phyloP scores from a whole-genome alignment of 2,888 invertebrate species.

The Ariolimax columbianus region DNA sequence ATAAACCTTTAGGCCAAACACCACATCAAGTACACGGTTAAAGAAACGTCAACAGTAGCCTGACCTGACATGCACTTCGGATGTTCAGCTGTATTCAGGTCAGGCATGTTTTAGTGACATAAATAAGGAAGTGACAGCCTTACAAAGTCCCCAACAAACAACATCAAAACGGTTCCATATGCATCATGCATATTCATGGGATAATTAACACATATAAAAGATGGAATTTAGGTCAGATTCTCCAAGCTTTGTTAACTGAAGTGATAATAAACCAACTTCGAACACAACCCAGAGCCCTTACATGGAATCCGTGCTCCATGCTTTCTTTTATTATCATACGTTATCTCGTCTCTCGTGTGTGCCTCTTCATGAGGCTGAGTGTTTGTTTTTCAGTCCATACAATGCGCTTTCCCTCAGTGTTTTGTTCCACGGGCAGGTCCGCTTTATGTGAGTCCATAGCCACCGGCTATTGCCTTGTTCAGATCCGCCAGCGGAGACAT shows the following conservation, averaged over 20 bases:
- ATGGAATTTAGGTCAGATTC: constrained; percentile 20
- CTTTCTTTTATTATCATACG: constrained; percentile 3
- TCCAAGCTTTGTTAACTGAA: neutral
- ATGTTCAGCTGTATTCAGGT: neutral
- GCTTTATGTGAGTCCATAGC: constrained; percentile 4
- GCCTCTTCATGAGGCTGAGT: neutral
- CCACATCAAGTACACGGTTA: too few relatives aligned
- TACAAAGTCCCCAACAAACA: neutral
- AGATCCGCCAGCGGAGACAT: neutral
- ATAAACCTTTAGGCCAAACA: too few relatives aligned
- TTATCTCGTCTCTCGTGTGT: neutral
- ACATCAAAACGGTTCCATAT: neutral
- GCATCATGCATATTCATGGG: constrained; percentile 42
- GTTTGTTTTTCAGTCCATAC: neutral
- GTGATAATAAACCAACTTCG: constrained; percentile 38
- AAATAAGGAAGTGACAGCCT: constrained; percentile 16
- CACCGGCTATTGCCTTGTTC: constrained; percentile 1
- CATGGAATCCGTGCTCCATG: neutral
- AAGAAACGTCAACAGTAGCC: too few relatives aligned
- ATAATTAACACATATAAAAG: constrained; percentile 32
- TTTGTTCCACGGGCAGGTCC: neutral
- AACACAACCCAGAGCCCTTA: too few relatives aligned
- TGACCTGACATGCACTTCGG: neutral
- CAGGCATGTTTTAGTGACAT: constrained; percentile 15
- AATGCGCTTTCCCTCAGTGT: neutral